Conservation (phyloP, 1,140 invertebrate species). For the Drosophila chauvacae region DNA sequence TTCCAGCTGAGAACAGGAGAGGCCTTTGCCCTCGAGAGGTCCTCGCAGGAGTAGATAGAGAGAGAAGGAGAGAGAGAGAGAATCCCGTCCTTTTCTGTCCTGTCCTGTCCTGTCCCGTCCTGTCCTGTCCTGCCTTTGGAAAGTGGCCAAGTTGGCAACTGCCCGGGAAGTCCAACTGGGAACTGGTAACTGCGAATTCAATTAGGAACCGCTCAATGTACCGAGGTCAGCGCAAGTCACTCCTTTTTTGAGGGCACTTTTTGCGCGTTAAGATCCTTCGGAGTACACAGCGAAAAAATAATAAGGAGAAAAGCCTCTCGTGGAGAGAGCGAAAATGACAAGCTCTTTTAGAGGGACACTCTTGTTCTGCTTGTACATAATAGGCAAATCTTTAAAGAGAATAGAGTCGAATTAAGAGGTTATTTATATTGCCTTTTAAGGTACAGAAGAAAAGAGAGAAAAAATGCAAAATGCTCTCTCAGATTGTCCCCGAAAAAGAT, state of each 20-base stretch:
- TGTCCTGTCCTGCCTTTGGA: slow-evolving; percentile 26
- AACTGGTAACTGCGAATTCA: slow-evolving; percentile 33
- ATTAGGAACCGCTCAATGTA: slow-evolving; percentile 35
- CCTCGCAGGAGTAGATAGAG: background rate
- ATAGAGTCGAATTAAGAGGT: background rate
- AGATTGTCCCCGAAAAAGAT: background rate
- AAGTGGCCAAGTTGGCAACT: slow-evolving; percentile 41
- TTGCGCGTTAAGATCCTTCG: slow-evolving; percentile 3
- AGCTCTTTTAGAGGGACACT: background rate
- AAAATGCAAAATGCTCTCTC: background rate
- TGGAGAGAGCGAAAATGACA: background rate
- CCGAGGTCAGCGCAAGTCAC: slow-evolving; percentile 28
- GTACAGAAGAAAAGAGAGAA: background rate
- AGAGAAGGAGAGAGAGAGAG: background rate
- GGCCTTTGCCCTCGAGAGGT: slow-evolving; percentile 44
- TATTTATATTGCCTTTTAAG: too few species aligned
- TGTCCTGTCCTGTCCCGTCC: background rate
- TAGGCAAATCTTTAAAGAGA: background rate
- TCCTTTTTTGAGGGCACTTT: slow-evolving; percentile 4
- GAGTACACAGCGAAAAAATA: background rate
- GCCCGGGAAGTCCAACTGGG: slow-evolving; percentile 28
- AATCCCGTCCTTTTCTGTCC: background rate
- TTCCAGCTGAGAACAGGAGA: slow-evolving; percentile 25
- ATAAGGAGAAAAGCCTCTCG: background rate
- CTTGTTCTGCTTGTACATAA: background rate